These are phyloP conservation scores for Calosoma granatense DNA, from an alignment of 1,140 invertebrate species.

Conservation along the genomic window DNA sequence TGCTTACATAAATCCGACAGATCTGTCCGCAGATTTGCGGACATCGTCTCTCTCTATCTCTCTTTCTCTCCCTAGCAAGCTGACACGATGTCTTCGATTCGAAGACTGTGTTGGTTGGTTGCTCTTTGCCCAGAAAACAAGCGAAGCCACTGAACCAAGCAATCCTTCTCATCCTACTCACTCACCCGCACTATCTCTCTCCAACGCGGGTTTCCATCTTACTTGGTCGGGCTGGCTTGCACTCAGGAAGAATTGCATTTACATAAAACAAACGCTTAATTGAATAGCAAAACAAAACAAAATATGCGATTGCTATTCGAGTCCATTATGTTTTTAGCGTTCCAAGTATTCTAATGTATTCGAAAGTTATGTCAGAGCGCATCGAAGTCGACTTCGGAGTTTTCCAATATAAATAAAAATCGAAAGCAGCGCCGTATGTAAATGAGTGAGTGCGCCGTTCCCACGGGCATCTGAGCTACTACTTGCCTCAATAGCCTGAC, in stretches of 20 bases:
- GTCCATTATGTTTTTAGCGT: constrained; percentile 7
- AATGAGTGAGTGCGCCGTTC: background rate
- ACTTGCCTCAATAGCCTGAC: background rate
- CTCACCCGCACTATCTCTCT: too few species aligned
- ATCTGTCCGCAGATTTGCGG: background rate
- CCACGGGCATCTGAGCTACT: background rate
- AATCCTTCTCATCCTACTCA: too few species aligned
- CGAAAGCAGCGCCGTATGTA: constrained; percentile 3
- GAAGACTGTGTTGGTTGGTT: too few species aligned
- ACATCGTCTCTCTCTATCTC: background rate
- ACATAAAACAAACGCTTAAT: constrained; percentile 4
- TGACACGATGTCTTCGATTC: too few species aligned
- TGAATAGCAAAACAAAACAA: constrained; percentile 7
- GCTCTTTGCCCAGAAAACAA: too few species aligned
- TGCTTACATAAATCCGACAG: background rate
- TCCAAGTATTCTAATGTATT: constrained; percentile 4
- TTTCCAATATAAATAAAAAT: constrained; percentile 9
- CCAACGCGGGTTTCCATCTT: too few species aligned
- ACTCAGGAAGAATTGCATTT: constrained; percentile 5
- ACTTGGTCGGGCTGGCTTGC: too few species aligned
- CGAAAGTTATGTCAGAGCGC: constrained; percentile 1
- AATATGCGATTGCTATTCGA: constrained; percentile 5
- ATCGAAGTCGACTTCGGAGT: background rate
- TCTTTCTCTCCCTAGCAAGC: too few species aligned
- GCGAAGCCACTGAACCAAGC: too few species aligned